These are phyloP conservation scores for Agrypnia vestita DNA, from an alignment of 1,140 invertebrate species.

Conservation along the genomic window DNA sequence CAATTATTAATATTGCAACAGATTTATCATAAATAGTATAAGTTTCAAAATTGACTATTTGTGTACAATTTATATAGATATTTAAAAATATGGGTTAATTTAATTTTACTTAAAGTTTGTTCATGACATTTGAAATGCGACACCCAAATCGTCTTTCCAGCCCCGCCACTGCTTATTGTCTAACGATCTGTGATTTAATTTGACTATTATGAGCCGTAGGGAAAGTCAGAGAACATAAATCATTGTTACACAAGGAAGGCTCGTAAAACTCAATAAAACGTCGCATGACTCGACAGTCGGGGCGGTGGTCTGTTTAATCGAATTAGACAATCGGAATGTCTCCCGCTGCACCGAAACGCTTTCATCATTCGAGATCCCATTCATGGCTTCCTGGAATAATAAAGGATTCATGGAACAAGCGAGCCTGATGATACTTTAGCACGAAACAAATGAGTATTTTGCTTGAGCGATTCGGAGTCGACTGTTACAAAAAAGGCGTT, in stretches of 20 bases:
- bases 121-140: no score
- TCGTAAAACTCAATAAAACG: conserved; percentile 56
- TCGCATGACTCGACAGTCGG: conserved; percentile 28
- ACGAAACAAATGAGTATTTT: background rate
- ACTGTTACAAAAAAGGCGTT: no score
- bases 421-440: background rate
- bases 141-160: background rate
- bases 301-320: conserved; percentile 50
- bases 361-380: no score
- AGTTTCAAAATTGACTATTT: no score
- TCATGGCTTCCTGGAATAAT: background rate
- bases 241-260: conserved; percentile 51
- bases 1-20: no score
- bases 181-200: conserved; percentile 51
- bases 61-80: no score
- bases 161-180: conserved; percentile 14
- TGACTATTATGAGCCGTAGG: conserved; percentile 32
- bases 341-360: background rate
- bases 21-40: no score
- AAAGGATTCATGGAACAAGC: no score
- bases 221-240: conserved; percentile 47
- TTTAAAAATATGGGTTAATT: no score
- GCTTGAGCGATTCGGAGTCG: no score
- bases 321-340: conserved; percentile 50
- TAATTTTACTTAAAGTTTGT: no score